Percentiles rank a stretch among this genome's conserved stretches.
phyloP scores from a whole-genome alignment of 2,888 invertebrate species.

The Achlya flavicornis region DNA sequence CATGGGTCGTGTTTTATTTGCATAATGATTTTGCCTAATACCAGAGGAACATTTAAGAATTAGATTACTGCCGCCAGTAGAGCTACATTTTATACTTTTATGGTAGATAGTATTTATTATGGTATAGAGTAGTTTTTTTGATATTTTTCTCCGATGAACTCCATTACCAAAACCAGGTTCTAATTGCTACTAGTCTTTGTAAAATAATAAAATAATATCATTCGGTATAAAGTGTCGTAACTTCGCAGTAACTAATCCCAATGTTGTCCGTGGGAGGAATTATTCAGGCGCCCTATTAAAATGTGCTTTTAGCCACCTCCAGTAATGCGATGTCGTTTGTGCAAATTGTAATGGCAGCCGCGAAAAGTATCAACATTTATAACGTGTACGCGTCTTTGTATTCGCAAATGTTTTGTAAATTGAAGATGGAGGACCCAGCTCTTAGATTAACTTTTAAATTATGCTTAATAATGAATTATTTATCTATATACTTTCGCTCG shows the following conservation, averaged over 20 bases:
- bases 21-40: constrained; percentile 5
- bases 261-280: constrained; percentile 41
- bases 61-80: not conserved
- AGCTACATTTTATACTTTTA: not conserved
- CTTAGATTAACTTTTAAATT: constrained; percentile 18
- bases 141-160: too few relatives aligned
- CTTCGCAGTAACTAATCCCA: constrained; percentile 35
- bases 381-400: constrained; percentile 35
- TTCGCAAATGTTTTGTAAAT: constrained; percentile 37
- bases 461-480: constrained; percentile 20
- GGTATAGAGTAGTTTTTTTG: too few relatives aligned
- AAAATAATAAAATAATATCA: constrained; percentile 14
- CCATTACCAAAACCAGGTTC: too few relatives aligned
- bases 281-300: constrained; percentile 66
- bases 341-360: constrained; percentile 62
- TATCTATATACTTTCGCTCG: not conserved
- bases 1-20: constrained; percentile 6
- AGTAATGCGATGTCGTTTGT: constrained; percentile 59
- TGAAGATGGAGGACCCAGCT: constrained; percentile 37
- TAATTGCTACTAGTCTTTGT: not conserved
- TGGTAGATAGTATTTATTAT: too few relatives aligned
- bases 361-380: constrained; percentile 65
- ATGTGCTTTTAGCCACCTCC: constrained; percentile 61
- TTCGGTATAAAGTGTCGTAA: constrained; percentile 25
- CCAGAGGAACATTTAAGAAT: constrained; percentile 1